These are phyloP conservation scores for Ametastegia equiseti DNA, from an alignment of 2,888 invertebrate genomes.

Conservation along the genomic window DNA sequence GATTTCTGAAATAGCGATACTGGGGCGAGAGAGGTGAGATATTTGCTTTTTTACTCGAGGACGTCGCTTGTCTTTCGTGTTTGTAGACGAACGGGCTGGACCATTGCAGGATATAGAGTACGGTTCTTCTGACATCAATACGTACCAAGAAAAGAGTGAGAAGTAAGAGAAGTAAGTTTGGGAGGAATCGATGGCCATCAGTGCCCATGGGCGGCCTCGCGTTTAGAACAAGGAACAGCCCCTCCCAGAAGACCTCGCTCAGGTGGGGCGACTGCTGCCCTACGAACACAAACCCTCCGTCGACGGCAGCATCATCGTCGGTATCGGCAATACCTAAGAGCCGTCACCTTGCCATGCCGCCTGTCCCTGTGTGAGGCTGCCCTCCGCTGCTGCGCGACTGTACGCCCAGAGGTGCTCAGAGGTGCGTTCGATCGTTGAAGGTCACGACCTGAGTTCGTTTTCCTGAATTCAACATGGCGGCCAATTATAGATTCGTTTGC, in stretches of 20 bases:
- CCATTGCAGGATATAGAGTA: background rate
- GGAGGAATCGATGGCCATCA: slow-evolving; percentile 76
- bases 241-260: slow-evolving; percentile 97
- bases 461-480: slow-evolving; percentile 31
- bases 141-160: slow-evolving; percentile 16
- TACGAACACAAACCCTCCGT: slow-evolving; percentile 71
- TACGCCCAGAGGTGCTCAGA: slow-evolving; percentile 73
- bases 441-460: slow-evolving; percentile 19
- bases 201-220: slow-evolving; percentile 96
- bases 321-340: slow-evolving; percentile 63
- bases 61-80: background rate
- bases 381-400: slow-evolving; percentile 75
- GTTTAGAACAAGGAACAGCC: slow-evolving; percentile 97
- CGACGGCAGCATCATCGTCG: slow-evolving; percentile 62
- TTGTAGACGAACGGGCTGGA: background rate
- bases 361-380: slow-evolving; percentile 74
- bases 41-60: background rate
- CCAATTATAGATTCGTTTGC: background rate
- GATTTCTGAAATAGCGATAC: background rate
- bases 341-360: slow-evolving; percentile 71
- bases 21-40: background rate
- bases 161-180: slow-evolving; percentile 62
- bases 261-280: slow-evolving; percentile 96
- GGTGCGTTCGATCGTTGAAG: slow-evolving; percentile 60
- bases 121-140: slow-evolving; percentile 9